Conservation (phyloP, 2,888 invertebrate species). For the Drosophila percnosoma region DNA sequence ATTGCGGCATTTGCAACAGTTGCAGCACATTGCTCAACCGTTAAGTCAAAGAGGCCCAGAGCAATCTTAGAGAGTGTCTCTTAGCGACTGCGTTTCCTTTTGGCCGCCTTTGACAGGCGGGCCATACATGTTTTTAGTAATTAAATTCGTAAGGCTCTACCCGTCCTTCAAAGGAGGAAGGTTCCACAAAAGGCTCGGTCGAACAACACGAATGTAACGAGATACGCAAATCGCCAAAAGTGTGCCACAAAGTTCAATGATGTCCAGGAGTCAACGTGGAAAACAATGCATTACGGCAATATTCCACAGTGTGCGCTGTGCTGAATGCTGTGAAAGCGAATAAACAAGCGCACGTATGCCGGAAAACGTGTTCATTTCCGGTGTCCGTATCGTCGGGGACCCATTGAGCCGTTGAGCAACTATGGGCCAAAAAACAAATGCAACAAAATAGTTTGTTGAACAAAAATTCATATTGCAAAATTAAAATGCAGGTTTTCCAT, state of each 20-base stretch:
- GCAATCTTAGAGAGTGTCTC: constrained; percentile 19
- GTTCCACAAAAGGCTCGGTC: neutral
- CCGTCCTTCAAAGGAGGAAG: neutral
- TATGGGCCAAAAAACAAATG: neutral
- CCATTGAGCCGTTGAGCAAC: neutral
- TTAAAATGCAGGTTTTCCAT: neutral
- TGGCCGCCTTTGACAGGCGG: constrained; percentile 2
- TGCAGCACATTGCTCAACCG: constrained; percentile 4
- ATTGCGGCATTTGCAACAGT: neutral
- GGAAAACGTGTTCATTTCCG: constrained; percentile 83
- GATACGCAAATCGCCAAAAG: constrained; percentile 30
- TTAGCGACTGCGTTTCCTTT: neutral
- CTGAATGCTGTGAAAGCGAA: constrained; percentile 7
- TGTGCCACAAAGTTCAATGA: constrained; percentile 28
- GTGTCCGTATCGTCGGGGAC: constrained; percentile 75
- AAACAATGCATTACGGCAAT: constrained; percentile 61
- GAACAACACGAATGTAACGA: neutral
- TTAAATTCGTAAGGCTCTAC: constrained; percentile 7
- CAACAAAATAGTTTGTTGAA: neutral
- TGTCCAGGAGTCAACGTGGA: constrained; percentile 28
- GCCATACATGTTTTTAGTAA: constrained; percentile 11
- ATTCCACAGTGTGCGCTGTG: constrained; percentile 2
- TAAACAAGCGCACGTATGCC: constrained; percentile 57
- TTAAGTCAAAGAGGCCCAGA: neutral
- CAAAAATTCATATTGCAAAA: neutral